These are phyloP conservation scores for Linepithema humile DNA, from an alignment of 1,140 invertebrate species.

Conservation along the genomic window DNA sequence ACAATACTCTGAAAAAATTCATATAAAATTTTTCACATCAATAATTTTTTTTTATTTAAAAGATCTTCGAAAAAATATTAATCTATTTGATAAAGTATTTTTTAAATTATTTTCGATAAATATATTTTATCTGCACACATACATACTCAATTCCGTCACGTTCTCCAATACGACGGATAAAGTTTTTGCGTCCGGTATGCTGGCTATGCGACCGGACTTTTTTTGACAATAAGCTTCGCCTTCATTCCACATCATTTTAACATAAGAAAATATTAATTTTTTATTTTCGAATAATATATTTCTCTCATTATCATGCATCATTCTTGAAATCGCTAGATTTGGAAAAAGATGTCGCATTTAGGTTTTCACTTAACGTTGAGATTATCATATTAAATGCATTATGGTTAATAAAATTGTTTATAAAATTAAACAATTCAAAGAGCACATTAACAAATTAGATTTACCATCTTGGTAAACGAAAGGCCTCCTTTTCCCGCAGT, in stretches of 20 bases:
- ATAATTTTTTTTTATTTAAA: too few species aligned
- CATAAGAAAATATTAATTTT: conserved; percentile 39
- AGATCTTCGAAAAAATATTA: background rate
- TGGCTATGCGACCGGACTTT: conserved; percentile 47
- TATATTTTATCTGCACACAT: background rate
- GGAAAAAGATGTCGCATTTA: background rate
- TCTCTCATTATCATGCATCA: background rate
- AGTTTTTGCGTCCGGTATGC: conserved; percentile 50
- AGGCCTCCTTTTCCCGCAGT: conserved; percentile 61
- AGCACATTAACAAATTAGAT: background rate
- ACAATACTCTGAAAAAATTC: background rate
- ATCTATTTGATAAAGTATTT: too few species aligned
- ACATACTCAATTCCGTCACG: conserved; percentile 58
- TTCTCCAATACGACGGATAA: conserved; percentile 52
- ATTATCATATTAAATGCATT: too few species aligned
- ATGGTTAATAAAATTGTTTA: background rate
- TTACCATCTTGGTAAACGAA: conserved; percentile 66
- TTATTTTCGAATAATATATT: background rate
- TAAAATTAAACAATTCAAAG: background rate
- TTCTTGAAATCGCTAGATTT: background rate
- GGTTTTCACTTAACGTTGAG: background rate
- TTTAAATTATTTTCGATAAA: background rate
- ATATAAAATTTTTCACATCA: background rate
- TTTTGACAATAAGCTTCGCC: conserved; percentile 46
- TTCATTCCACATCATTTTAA: conserved; percentile 56